Base-by-base conservation (phyloP, 2,113 vertebrate species). In the Gasterosteus aculeatus region DNA sequence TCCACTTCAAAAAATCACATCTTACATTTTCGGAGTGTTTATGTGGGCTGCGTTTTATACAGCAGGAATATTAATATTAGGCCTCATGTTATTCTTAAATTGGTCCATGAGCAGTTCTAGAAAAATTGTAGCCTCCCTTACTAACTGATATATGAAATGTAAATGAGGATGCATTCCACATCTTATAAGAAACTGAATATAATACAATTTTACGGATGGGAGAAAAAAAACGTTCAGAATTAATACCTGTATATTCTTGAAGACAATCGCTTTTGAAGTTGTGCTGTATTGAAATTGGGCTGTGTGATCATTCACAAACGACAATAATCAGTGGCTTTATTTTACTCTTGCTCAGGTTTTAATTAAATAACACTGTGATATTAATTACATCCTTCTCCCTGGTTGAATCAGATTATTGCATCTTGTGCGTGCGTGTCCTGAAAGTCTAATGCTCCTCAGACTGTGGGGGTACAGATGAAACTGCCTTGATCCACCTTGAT, bases 281-380 rank as follows among this genome's bases (percentile, higher is more conserved):
- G 59, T 66, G 81, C 79, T 79, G 69, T 60, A 16, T 61, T 73
- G n/a, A 67, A 83, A 58, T 4, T 72, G 72, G 59, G 75, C 77
- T 82, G 78, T 75, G 35, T 80, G 80, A 90, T 88, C 62, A 84
- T 90, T 89, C 86, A 80, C 79, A 90, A 91, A 92, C 88, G 91
- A 89, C 89, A 86, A 87, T 82, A 82, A 84, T 88, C 82, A 72
- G 64, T 69, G 78, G 75, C 85, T 90, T 91, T 88, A 82, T 87
- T 89, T 92, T 78, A 76, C 76, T 89, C 85, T 67, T 84, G 75
- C 69, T 77, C 78, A 81, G 80, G 73, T 92, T 94, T 93, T 92
- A 91, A 92, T 94, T 91, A 91, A 93, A 92, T 87, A 92, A 92
- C 84, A 91, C 83, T 66, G 82, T 85, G 82, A 87, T 86, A 92